Base-by-base conservation (phyloP, 2,797 vertebrate species). In the Hyperoplus immaculatus region DNA sequence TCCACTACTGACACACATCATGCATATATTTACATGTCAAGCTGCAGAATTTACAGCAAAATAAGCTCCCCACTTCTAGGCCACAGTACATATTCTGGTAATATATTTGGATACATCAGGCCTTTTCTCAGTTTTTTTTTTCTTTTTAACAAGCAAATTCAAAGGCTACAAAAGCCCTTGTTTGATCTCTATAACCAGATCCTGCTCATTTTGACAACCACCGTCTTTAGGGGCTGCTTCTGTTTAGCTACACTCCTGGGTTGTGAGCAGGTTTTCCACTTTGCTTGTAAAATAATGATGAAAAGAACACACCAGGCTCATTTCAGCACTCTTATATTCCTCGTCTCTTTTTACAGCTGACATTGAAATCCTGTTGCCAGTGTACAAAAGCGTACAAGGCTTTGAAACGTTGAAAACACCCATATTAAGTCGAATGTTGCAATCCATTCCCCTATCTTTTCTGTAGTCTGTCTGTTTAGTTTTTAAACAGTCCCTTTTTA, bases 151-250 rank as follows among this genome's bases (percentile, higher is more conserved):
- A 6, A 15, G 42, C 36, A 9, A 43, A 53, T 63, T 29, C 50
- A 29, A 29, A 29, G 29, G 29, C 29, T 49, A 60, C 10, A 81
- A 64, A 73, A 53, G 14, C 42, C 18, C 10, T 11, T 13, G 21
- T 77, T 70, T 83, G 47, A 82, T 58, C 62, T 74, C 18, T 36
- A 59, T 21, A 56, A 61, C 50, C 4, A 54, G 43, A 55, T 60
- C 55, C 42, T 41, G 49, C 51, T 78, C 49, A 65, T 39, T 16
- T 53, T 29, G 51, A 63, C 39, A 62, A 68, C 54, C 45, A n/a
- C 41, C 21, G 29, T 57, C 65, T 64, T 75, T 55, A 41, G 61
- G 78, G 14, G 38, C 3, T 45, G 13, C 14, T 29, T 66, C 16
- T 57, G 2, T 14, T 14, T 4, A 29, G 47, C 21, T 46, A 15